These are phyloP conservation scores for Heliconius hermathena DNA, from an alignment of 1,140 invertebrate genomes.

Conservation along the genomic window DNA sequence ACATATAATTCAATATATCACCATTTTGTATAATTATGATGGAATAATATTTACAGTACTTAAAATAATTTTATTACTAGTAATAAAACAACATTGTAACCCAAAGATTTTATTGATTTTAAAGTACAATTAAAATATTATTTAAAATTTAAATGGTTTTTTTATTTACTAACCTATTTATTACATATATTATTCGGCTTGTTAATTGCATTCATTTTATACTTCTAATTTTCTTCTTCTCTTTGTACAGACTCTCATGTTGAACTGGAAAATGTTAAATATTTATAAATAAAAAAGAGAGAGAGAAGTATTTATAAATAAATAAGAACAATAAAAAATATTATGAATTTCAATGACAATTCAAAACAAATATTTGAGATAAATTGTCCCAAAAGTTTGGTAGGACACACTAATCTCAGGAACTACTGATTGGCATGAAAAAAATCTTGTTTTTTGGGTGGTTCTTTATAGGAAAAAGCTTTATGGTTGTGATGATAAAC, in stretches of 20 bases:
- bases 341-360: no score
- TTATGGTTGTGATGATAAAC: no score
- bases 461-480: no score
- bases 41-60: constrained; percentile 47
- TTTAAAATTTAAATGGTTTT: constrained; percentile 45
- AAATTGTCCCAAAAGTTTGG: no score
- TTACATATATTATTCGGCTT: constrained; percentile 32
- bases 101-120: constrained; percentile 72
- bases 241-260: constrained; percentile 84
- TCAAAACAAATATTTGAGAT: no score
- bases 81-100: constrained; percentile 62
- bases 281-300: not conserved
- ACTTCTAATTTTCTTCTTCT: constrained; percentile 86
- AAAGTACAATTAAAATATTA: constrained; percentile 72
- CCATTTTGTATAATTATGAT: constrained; percentile 29
- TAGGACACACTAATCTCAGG: no score
- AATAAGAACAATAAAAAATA: no score
- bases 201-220: constrained; percentile 48
- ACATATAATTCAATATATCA: constrained; percentile 6
- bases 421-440: no score
- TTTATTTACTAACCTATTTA: constrained; percentile 43
- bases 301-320: no score
- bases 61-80: constrained; percentile 49
- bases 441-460: no score
- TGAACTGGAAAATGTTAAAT: constrained; percentile 83